phyloP scores from a whole-genome alignment of 2,888 invertebrate genomes.

The Drosophila aldrichi region DNA sequence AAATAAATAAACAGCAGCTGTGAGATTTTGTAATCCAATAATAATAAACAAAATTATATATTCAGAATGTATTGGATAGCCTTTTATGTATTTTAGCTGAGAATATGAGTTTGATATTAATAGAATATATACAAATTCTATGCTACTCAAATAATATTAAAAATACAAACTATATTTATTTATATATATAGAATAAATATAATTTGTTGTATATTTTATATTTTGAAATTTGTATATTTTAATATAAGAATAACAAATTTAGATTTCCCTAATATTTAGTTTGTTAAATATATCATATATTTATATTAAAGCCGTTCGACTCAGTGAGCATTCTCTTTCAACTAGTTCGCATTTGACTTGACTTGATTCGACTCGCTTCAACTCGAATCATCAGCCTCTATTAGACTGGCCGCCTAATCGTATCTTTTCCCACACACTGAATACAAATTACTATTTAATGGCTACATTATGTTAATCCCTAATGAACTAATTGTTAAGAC shows the following conservation, averaged over 20 bases:
- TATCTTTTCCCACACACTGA: neutral
- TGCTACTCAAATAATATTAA: neutral
- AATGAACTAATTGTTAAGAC: conserved; percentile 51
- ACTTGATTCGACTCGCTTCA: too few relatives aligned
- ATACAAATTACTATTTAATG: conserved; percentile 23
- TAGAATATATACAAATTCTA: too few relatives aligned
- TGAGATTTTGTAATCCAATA: too few relatives aligned
- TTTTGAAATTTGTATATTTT: too few relatives aligned
- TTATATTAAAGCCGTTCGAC: too few relatives aligned
- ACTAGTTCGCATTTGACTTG: neutral
- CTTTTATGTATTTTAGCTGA: too few relatives aligned
- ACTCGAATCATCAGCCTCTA: neutral
- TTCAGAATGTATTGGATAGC: too few relatives aligned
- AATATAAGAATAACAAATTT: too few relatives aligned
- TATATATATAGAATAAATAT: too few relatives aligned
- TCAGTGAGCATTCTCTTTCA: neutral
- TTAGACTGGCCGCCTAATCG: neutral
- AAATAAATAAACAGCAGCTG: neutral
- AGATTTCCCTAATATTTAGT: too few relatives aligned
- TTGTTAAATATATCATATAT: too few relatives aligned
- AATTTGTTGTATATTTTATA: neutral
- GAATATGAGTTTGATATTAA: neutral
- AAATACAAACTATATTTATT: neutral
- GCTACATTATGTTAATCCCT: conserved; percentile 12
- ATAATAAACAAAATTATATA: too few relatives aligned